A percentile compares a stretch with the other conserved stretches of the same genome.
phyloP scores from a whole-genome alignment of 2,888 invertebrate species.

The Rhaphigaster nebulosa region DNA sequence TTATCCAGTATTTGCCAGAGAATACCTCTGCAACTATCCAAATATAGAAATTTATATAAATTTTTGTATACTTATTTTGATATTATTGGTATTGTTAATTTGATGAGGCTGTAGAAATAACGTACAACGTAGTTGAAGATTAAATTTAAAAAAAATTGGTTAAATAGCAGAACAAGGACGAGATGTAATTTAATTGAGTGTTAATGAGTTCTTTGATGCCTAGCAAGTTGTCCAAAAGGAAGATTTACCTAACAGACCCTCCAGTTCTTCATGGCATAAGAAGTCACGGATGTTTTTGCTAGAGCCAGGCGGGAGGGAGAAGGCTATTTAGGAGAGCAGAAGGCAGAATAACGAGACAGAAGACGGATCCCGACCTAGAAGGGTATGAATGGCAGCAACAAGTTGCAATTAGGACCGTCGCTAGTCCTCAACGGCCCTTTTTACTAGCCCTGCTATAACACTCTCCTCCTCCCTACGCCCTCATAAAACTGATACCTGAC shows the following conservation, averaged over 20 bases:
- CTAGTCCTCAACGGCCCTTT: slow-evolving; percentile 11
- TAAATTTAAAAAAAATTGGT: not conserved
- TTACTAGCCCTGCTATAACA: not conserved
- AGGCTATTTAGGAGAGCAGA: not conserved
- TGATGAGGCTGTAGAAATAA: no score
- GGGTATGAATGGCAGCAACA: slow-evolving; percentile 36
- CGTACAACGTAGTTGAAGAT: no score
- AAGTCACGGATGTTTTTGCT: not conserved
- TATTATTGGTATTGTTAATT: no score
- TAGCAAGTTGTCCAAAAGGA: not conserved
- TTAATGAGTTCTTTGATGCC: not conserved
- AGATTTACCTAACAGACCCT: not conserved
- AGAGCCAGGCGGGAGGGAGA: not conserved
- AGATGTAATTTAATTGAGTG: not conserved
- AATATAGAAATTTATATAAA: no score
- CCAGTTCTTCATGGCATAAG: not conserved
- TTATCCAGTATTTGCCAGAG: no score
- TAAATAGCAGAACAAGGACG: not conserved
- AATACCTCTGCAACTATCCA: no score
- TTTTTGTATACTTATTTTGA: no score
- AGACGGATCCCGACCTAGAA: not conserved
- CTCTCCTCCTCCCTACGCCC: not conserved
- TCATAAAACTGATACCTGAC: not conserved
- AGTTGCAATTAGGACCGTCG: slow-evolving; percentile 12
- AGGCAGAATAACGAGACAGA: slow-evolving; percentile 22